Conservation (phyloP, 2,113 vertebrate species). For the Eurypyga helias region DNA sequence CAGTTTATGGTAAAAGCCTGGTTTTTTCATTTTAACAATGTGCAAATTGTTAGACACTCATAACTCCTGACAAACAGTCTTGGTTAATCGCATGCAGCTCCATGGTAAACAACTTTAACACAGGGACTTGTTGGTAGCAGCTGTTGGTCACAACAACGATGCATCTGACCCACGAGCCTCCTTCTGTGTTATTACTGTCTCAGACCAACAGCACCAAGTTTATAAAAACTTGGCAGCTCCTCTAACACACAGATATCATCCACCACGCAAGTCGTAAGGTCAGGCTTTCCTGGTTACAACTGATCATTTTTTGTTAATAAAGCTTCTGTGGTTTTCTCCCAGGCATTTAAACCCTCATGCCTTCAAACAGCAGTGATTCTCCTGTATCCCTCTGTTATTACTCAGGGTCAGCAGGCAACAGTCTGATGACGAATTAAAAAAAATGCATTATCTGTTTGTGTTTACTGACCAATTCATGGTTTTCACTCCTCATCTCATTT, state of each 20-base stretch:
- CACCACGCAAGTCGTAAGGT: not conserved
- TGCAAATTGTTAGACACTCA: not conserved
- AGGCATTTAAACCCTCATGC: not conserved
- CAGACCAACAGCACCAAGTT: not conserved
- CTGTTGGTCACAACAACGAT: not conserved
- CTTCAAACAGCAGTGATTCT: not conserved
- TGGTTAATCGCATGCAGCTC: not conserved
- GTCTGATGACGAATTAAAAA: not conserved
- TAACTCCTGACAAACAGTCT: not conserved
- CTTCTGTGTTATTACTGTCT: not conserved
- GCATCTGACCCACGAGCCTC: not conserved
- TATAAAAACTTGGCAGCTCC: not conserved
- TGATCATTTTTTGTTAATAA: not conserved
- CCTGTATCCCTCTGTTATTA: not conserved
- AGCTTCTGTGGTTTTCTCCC: not conserved
- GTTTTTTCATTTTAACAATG: not conserved
- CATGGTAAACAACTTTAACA: not conserved
- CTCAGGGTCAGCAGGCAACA: not conserved
- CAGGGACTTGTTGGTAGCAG: not conserved
- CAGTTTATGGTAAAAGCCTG: not conserved
- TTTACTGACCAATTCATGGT: not conserved
- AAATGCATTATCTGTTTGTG: not conserved
- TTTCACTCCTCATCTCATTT: not conserved
- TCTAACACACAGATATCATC: not conserved
- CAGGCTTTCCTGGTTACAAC: not conserved